Base-by-base conservation (phyloP, 2,113 vertebrate genomes). In the Myrmophylax atrothorax region DNA sequence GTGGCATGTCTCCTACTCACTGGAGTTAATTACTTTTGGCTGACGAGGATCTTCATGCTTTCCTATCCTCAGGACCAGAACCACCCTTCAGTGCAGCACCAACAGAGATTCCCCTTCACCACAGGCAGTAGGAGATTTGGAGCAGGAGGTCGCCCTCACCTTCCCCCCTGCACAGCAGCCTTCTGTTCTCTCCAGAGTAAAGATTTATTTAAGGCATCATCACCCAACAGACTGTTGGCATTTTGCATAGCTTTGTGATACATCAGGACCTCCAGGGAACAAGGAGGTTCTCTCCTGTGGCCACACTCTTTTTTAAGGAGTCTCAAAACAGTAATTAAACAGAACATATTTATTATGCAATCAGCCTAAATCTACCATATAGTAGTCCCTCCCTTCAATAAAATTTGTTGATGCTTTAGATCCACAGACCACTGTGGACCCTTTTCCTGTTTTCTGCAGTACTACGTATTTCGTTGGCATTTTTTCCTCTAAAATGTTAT, bases 1-100 rank as follows among this genome's bases (percentile, higher is more conserved):
- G 29, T 24, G 78, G 24, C 26, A 4, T 18, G 56, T 89, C 90
- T 96, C 78, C 84, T 91, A 63, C 69, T 87, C 84, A 42, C 77
- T 53, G 29, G 62, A 78, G 56, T 53, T 91, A 95, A 96, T 96
- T 91, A 46, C 64, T 93, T 76, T 25, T 56, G 67, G 74, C 59
- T 91, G 50, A 38, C 6, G 0, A 82, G 25, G 58, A n/a, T 84
- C 56, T 47, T 64, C 4, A 5, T 47, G 72, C 47, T 60, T 68
- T 84, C 56, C 35, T 31, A 18, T 67, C 72, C 80, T 70, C 4
- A 0, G 50, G 81, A 87, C 63, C 33, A 68, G 73, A 92, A 37
- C n/a, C 0, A 0, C 47, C 28, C 60, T 31, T 82, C 10, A 50
- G 50, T 14, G 28, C 59, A 87, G 74, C 49, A 35, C 26, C 0